phyloP scores from a whole-genome alignment of 2,888 invertebrate species.

The Griposia aprilina region DNA sequence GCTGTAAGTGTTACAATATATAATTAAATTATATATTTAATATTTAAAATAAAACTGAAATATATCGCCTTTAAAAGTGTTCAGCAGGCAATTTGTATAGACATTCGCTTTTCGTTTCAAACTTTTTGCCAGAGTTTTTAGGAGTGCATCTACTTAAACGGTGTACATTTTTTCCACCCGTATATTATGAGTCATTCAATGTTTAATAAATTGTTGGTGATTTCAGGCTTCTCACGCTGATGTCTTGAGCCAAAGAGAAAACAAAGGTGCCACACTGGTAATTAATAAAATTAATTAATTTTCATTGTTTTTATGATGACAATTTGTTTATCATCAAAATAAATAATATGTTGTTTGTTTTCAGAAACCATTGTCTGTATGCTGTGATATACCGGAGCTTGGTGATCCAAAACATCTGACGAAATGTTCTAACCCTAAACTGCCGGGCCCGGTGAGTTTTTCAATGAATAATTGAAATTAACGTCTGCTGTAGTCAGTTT shows the following conservation, averaged over 20 bases:
- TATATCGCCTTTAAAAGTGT: neutral
- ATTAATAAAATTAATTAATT: slow-evolving; percentile 28
- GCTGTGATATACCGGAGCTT: slow-evolving; percentile 87
- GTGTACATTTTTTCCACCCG: neutral
- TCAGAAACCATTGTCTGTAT: slow-evolving; percentile 87
- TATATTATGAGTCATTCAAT: neutral
- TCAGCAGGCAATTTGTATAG: neutral
- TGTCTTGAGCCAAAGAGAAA: slow-evolving; percentile 69
- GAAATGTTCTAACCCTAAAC: slow-evolving; percentile 82
- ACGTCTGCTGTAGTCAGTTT: neutral
- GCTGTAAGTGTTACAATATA: slow-evolving; percentile 44
- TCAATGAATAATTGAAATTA: neutral
- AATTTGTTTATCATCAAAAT: neutral
- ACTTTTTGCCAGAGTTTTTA: neutral
- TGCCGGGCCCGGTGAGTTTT: slow-evolving; percentile 81
- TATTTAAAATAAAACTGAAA: neutral
- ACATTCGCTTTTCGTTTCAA: neutral
- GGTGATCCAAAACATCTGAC: slow-evolving; percentile 78
- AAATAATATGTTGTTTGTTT: slow-evolving; percentile 47
- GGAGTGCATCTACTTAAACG: neutral
- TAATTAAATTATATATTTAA: neutral
- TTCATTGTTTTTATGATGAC: neutral
- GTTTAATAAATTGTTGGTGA: neutral
- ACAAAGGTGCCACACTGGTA: slow-evolving; percentile 81
- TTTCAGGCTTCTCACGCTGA: slow-evolving; percentile 74